A percentile compares a stretch with the other conserved stretches of the same genome.
Evolutionary conservation across 2,888 invertebrate genomes (phyloP).

Genomic region (Chaetogeoica ovagalla): DNA sequence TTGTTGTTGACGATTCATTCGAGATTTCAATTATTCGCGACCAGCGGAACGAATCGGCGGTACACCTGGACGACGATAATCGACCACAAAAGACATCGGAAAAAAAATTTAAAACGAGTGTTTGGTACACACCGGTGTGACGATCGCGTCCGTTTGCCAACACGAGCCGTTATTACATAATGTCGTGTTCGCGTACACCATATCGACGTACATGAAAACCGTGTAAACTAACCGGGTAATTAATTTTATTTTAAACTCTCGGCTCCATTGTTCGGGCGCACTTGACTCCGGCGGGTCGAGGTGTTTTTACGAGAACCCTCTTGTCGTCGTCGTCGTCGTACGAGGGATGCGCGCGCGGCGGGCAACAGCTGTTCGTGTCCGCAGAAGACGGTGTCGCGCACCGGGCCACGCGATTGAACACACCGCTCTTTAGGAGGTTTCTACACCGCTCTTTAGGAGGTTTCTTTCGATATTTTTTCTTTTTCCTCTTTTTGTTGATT

Average conservation of each 20-base stretch:
- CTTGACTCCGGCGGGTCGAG: conserved; percentile 47
- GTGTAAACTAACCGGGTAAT: conserved; percentile 45
- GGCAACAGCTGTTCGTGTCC: conserved; percentile 41
- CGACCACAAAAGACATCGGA: conserved; percentile 22
- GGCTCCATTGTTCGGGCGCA: conserved; percentile 36
- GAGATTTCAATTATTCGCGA: conserved; percentile 28
- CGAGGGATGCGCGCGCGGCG: background rate
- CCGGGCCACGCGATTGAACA: conserved; percentile 34
- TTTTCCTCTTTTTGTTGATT: conserved; percentile 25
- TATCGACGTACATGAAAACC: background rate
- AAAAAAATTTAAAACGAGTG: background rate
- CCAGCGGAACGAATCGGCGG: conserved; percentile 23
- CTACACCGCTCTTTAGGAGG: background rate
- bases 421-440: background rate
- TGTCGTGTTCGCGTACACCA: background rate
- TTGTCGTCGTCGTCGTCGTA: background rate
- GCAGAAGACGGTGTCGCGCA: conserved; percentile 22
- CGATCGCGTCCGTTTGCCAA: background rate
- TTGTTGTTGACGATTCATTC: background rate
- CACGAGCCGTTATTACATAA: background rate
- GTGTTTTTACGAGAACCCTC: conserved; percentile 31
- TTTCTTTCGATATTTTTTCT: background rate
- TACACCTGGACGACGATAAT: conserved; percentile 51
- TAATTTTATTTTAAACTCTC: conserved; percentile 52
- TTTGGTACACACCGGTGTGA: background rate